Base-by-base conservation (phyloP, 2,888 invertebrate genomes). In the Myathropa florea region DNA sequence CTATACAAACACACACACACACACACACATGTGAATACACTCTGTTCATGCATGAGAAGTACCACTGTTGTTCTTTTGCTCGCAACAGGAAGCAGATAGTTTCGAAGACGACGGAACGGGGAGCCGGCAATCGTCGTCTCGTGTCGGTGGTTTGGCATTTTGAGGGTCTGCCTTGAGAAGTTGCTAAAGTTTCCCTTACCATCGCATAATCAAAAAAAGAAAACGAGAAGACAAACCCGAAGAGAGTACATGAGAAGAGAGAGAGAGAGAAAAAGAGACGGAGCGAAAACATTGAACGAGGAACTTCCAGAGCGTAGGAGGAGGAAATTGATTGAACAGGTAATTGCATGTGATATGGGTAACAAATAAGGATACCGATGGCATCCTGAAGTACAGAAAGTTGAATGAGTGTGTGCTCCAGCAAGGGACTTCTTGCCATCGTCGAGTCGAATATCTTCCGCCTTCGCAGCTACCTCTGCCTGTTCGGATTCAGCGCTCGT, bases 321-420 rank as follows among this genome's bases (percentile, higher is more conserved):
- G 65, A 79, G 86, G 83, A 86, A 86, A 86, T 86, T 86, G 86
- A 86, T 86, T 86, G 86, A 83, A 86, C 86, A 86, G 83, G 86
- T 86, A 86, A 86, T 86, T 86, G 86, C 78, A 83, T 86, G 86
- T 86, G 86, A 86, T 86, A 86, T 83, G 83, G 86, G 86, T 86
- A 83, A 86, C 86, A 86, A 86, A 86, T 86, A 86, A 83, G 86
- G 86, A 86, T 86, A 86, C 86, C 78, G 60, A 82, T 83, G 86
- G 82, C 83, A 86, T 86, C 85, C 85, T 86, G 85, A 85, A 73
- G 82, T 73, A 78, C 57, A 63, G 76, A 81, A 81, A 86, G 61
- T 82, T 82, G 73, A 86, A 86, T 79, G 75, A 86, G 78, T 79
- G 57, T 75, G 57, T 18, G 9, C 73, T 73, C 26, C 57, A 60